Percentiles rank a stretch among this genome's conserved stretches.
These are phyloP conservation scores for Chouioia cunea DNA, from an alignment of 2,888 invertebrate species.

Conservation along the genomic window DNA sequence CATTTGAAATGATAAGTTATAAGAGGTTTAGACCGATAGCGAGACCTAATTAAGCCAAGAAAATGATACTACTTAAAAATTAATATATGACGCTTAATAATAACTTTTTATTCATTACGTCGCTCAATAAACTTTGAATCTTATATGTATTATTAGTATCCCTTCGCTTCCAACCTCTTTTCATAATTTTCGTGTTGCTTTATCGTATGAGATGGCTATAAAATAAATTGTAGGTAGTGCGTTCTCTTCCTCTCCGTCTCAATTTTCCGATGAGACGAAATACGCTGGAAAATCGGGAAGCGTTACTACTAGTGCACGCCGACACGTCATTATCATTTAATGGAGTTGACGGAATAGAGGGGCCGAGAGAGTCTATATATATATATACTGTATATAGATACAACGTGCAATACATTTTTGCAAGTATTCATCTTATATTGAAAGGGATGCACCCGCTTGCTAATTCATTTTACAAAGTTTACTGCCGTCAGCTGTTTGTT, in stretches of 20 bases:
- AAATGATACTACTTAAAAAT: no score
- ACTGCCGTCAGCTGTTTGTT: constrained; percentile 4
- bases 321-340: constrained; percentile 8
- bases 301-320: neutral
- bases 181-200: neutral
- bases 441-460: neutral
- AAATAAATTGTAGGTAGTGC: neutral
- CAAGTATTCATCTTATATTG: constrained; percentile 11
- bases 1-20: no score
- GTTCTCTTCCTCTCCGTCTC: neutral
- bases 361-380: neutral
- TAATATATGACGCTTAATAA: no score
- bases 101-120: no score
- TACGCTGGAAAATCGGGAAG: constrained; percentile 3
- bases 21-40: no score
- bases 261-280: constrained; percentile 20
- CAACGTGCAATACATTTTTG: constrained; percentile 23
- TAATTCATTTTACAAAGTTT: constrained; percentile 26
- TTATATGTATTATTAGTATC: neutral
- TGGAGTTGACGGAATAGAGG: neutral
- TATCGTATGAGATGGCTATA: neutral
- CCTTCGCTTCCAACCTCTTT: neutral
- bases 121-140: no score
- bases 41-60: no score
- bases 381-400: no score